Evolutionary conservation across 2,113 vertebrate species (phyloP), one percentile per base, ranked within the genome.

Genomic region (Xiphophorus couchianus): DNA sequence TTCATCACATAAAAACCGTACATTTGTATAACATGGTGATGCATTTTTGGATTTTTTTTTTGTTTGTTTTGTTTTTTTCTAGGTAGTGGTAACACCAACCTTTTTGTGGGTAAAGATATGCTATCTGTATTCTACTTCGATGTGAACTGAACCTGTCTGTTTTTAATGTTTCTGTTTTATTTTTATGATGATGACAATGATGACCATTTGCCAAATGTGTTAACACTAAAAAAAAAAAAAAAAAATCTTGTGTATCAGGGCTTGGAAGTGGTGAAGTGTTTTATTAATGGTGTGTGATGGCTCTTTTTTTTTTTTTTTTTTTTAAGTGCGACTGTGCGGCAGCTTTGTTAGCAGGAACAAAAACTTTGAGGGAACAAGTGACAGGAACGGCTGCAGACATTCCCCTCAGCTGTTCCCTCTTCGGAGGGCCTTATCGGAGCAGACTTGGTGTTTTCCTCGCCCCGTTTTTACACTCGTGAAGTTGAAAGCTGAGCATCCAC

Each of bases 81-180:
- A 96, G 96, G 93, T 97, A 96, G 96, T 96, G 90, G 95, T 96
- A 97, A 97, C 96, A 96, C 96, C 95, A 96, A 94, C 90, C 90
- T 37, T 95, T 95, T 95, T 96, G 96, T 97, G 93, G 91, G 89
- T 93, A 79, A 90, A 88, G 84, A 87, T 89, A 87, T 93, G 84
- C 82, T 86, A 84, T 88, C 89, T 93, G 92, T 91, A 87, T 91
- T 91, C 87, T 90, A 80, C 91, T 92, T 93, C 92, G 87, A 90
- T 92, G 91, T 92, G 85, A 92, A 89, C 86, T 86, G 84, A 88
- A 81, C 82, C 80, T 63, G 95, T 96, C 96, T 95, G 89, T 91
- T 93, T 96, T 96, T 96, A 95, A 93, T 95, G 93, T 95, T 94
- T 95, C 64, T 83, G 87, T 88, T 89, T 85, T 96, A 91, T 93